phyloP scores from a whole-genome alignment of 2,113 vertebrate genomes.

The Perca fluviatilis region DNA sequence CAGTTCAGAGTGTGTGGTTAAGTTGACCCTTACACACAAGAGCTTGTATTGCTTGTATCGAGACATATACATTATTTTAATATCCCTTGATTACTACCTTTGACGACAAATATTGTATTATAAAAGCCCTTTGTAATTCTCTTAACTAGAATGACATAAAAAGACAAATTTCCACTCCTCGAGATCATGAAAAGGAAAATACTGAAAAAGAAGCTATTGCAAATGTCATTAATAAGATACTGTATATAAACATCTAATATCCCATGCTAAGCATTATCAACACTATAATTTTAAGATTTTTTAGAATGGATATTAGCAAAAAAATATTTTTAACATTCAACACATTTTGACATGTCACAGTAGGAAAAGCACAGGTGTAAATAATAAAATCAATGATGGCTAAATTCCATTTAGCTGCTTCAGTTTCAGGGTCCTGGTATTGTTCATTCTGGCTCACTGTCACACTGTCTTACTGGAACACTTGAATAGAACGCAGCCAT shows the following conservation, averaged over 20 bases:
- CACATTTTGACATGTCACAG: neutral
- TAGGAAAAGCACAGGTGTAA: neutral
- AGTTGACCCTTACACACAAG: neutral
- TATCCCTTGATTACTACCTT: neutral
- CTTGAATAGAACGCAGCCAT: neutral
- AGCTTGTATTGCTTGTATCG: neutral
- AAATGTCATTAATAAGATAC: neutral
- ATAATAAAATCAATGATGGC: neutral
- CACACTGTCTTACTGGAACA: neutral
- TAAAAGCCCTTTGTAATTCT: neutral
- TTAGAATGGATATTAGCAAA: neutral
- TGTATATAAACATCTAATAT: neutral
- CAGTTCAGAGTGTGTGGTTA: neutral
- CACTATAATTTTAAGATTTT: neutral
- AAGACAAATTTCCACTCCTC: neutral
- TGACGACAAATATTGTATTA: neutral
- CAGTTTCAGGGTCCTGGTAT: neutral
- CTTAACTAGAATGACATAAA: neutral
- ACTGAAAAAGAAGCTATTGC: neutral
- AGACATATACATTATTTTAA: neutral
- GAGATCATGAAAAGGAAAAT: neutral
- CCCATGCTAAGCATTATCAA: neutral
- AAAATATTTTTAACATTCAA: no score
- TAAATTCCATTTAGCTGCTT: slow-evolving; percentile 11
- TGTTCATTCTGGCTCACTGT: neutral